Base-by-base conservation (phyloP, 2,797 vertebrate genomes). In the Sandelia bainsii region DNA sequence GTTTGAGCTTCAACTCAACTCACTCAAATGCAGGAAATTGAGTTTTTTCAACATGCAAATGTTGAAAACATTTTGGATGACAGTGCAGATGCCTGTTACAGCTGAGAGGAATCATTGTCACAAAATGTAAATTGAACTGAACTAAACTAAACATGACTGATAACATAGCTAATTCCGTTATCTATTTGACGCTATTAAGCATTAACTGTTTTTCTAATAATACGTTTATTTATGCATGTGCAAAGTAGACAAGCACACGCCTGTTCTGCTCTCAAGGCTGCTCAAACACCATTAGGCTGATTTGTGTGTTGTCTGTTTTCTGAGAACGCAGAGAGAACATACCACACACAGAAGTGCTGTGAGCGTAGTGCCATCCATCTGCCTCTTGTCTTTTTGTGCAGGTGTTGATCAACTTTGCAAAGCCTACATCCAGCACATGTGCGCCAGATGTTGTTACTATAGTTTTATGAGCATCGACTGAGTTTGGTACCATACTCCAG, bases 1-100 rank as follows among this genome's bases (percentile, higher is more conserved):
- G 3, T n/a, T n/a, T n/a, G n/a, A n/a, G n/a, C n/a, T n/a, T n/a
- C n/a, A n/a, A n/a, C n/a, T n/a, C n/a, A n/a, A n/a, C n/a, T n/a
- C n/a, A n/a, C 29, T 39, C 2, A 52, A 39, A 50, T 40, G 68
- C 72, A 81, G 88, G 78, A 90, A 88, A 68, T 66, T 3, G 19
- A 6, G 3, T 61, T 72, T 10, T 79, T 64, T 75, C 53, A 54
- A 22, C 59, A 68, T 44, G 32, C 23, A 40, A 49, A 57, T 51
- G 64, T 42, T 5, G 0, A 62, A 62, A 62, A 32, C 42, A 34
- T 4, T 11, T 5, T 32, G 42, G 14, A 46, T 16, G 60, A n/a
- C n/a, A 58, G 51, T 1, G n/a, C 34, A 37, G 20, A 17, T 32
- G 37, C 25, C 48, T 7, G 3, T 32, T 27, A 25, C 25, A 6